A percentile compares a stretch with the other conserved stretches of the same genome.
phyloP scores from a whole-genome alignment of 2,113 vertebrate genomes.

The Pristiophorus japonicus region DNA sequence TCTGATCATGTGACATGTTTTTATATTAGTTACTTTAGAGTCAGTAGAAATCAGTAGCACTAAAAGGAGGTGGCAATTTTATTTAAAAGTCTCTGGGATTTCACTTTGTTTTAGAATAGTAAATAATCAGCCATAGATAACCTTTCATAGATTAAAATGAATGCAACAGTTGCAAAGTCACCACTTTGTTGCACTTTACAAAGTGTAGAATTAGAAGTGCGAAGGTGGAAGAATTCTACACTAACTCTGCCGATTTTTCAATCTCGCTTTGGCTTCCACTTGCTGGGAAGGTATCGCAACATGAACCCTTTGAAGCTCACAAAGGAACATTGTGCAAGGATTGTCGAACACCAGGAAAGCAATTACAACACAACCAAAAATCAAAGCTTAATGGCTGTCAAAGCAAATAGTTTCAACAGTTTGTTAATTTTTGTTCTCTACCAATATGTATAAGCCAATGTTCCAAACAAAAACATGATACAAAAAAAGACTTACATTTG shows the following conservation, averaged over 20 bases:
- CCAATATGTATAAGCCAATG: not conserved
- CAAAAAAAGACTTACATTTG: too few relatives aligned
- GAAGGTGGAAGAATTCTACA: not conserved
- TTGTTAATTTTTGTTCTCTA: not conserved
- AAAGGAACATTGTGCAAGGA: not conserved
- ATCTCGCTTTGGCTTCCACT: not conserved
- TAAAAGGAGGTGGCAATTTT: not conserved
- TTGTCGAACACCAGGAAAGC: not conserved
- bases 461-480: not conserved
- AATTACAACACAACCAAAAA: not conserved
- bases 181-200: not conserved
- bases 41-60: not conserved
- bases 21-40: not conserved
- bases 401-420: constrained; percentile 1
- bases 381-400: constrained; percentile 13
- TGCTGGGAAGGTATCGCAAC: not conserved
- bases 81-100: not conserved
- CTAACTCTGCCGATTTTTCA: not conserved
- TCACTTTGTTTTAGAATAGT: not conserved
- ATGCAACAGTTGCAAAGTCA: not conserved
- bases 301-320: not conserved
- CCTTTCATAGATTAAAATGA: not conserved
- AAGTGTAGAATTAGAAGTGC: not conserved
- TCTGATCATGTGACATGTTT: not conserved
- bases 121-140: too few relatives aligned